Base-by-base conservation (phyloP, 2,888 invertebrate species). In the Urechis unicinctus region DNA sequence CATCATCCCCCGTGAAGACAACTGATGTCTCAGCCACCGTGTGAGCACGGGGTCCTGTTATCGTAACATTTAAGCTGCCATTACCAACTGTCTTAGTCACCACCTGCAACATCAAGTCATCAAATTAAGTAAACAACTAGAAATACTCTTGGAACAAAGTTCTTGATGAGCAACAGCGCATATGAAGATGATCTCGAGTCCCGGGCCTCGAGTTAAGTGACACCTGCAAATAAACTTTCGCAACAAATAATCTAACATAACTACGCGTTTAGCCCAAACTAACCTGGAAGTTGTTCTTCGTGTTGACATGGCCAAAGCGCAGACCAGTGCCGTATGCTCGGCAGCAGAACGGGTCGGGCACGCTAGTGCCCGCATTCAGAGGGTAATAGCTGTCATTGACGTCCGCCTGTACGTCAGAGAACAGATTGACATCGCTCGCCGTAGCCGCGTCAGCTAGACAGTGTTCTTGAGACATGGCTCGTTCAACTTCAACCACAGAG, bases 231-330 rank as follows among this genome's bases (percentile, higher is more conserved):
- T n/a, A n/a, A n/a, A n/a, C n/a, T n/a, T n/a, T n/a, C n/a, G n/a
- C n/a, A n/a, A n/a, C n/a, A n/a, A n/a, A n/a, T n/a, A n/a, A n/a
- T n/a, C n/a, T n/a, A n/a, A n/a, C n/a, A n/a, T n/a, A n/a, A n/a
- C n/a, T n/a, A n/a, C 6, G 22, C 21, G 6, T 13, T 45, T 9
- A 24, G 24, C 9, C 26, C n/a, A 31, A 36, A 41, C 56, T 50
- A 57, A 74, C 75, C 70, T 72, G 72, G 59, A 76, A 76, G 6
- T 68, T 66, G 55, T 74, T 75, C 55, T 66, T 68, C 1, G 62
- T 61, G 2, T 69, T 70, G 2, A 75, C 73, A 21, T 67, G 61
- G n/a, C 75, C 75, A 52, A 62, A 66, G 13, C 63, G 60, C 13
- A 73, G 61, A 2, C 73, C 74, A 1, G 67, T 59, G 3, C 77